Conservation (phyloP, 2,888 invertebrate species). For the Mactromeris polynyma region DNA sequence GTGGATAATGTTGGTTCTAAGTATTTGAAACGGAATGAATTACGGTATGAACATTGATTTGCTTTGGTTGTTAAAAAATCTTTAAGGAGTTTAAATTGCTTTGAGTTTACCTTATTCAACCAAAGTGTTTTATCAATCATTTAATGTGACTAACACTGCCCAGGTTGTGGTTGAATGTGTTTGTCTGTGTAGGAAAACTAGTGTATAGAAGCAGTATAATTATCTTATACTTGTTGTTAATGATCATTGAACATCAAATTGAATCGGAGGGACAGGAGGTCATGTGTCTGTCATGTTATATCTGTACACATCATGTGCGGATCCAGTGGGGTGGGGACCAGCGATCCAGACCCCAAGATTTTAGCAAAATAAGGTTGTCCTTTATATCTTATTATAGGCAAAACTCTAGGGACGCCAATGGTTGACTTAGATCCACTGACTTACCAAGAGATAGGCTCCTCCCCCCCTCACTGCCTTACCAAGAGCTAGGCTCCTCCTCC, state of each 20-base stretch:
- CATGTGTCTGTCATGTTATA: too few species aligned
- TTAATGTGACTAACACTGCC: background rate
- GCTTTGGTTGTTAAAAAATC: background rate
- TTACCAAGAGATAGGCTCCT: too few species aligned
- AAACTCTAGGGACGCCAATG: too few species aligned
- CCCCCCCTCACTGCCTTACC: too few species aligned
- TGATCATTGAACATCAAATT: background rate
- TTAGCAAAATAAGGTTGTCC: too few species aligned
- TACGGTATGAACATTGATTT: background rate
- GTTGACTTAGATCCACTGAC: too few species aligned
- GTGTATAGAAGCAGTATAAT: background rate
- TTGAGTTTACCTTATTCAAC: background rate
- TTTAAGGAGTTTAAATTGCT: background rate
- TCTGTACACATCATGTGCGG: too few species aligned
- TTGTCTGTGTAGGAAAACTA: background rate
- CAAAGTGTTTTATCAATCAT: background rate
- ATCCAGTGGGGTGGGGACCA: too few species aligned
- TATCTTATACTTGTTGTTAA: background rate
- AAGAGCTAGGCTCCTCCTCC: too few species aligned
- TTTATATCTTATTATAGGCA: too few species aligned
- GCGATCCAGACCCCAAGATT: too few species aligned
- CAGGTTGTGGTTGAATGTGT: background rate
- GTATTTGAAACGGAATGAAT: slow-evolving; percentile 5
- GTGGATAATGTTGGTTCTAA: background rate
- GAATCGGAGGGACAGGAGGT: background rate